A percentile compares a stretch with the other conserved stretches of the same genome.
These are phyloP conservation scores for Gymnoscopelus braueri DNA, from an alignment of 2,797 vertebrate genomes.

Conservation along the genomic window DNA sequence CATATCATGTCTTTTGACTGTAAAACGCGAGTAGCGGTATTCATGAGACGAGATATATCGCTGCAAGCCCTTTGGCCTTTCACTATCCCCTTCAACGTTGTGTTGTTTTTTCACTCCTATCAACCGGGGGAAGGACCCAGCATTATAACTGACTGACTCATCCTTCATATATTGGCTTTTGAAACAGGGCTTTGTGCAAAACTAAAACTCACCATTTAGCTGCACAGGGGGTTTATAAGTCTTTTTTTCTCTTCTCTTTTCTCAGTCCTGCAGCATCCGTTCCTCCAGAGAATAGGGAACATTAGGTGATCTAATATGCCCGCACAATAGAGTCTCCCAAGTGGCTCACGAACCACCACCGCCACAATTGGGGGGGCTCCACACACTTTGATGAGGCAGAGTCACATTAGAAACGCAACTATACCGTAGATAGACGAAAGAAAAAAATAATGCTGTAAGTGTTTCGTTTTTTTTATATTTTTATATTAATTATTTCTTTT, in stretches of 20 bases:
- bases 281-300: not conserved
- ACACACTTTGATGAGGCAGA: not conserved
- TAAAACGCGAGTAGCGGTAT: too few species aligned
- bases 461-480: too few species aligned
- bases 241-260: not conserved
- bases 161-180: not conserved
- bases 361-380: not conserved
- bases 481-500: too few species aligned
- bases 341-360: not conserved
- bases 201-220: not conserved
- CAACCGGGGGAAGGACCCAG: not conserved
- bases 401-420: not conserved
- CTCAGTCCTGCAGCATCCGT: not conserved
- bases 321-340: constrained; percentile 3
- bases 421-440: too few species aligned
- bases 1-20: too few species aligned
- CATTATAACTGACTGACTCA: constrained; percentile 9
- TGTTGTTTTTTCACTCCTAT: not conserved
- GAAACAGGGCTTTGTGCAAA: constrained; percentile 1
- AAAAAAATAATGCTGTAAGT: too few species aligned
- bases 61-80: not conserved
- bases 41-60: not conserved
- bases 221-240: not conserved
- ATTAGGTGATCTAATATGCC: constrained; percentile 8
- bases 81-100: not conserved